phyloP scores from a whole-genome alignment of 2,797 vertebrate species.

The Rhinoraja longicauda region DNA sequence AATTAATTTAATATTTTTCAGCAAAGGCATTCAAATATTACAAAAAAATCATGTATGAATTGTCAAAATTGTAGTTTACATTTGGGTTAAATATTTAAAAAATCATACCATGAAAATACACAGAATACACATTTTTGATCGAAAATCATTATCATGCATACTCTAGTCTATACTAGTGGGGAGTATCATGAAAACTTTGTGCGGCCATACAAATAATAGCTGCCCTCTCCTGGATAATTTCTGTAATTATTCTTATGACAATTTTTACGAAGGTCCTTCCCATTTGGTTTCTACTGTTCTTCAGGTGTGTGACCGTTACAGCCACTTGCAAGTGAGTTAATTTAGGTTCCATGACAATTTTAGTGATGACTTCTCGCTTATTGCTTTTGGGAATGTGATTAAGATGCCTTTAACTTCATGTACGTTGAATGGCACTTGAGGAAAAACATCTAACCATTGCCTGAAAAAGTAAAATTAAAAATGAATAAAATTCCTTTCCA shows the following conservation, averaged over 20 bases:
- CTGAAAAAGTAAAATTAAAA: neutral
- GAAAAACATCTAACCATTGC: neutral
- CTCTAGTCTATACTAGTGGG: neutral
- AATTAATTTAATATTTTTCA: neutral
- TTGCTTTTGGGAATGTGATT: neutral
- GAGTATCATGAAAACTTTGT: neutral
- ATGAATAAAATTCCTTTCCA: neutral
- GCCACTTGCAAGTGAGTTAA: neutral
- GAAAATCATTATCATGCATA: neutral
- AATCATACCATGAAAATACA: neutral
- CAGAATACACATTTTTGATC: neutral
- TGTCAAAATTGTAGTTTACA: neutral
- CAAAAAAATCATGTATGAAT: neutral
- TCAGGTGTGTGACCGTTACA: neutral
- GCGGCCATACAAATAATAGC: too few species aligned
- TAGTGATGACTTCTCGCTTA: neutral
- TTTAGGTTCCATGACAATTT: neutral
- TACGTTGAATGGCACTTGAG: neutral
- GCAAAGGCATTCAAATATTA: neutral
- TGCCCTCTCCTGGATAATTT: conserved; percentile 11
- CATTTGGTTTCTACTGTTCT: neutral
- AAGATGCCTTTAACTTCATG: neutral
- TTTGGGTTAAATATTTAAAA: neutral
- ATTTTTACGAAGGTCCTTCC: neutral
- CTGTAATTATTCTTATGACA: neutral